Evolutionary conservation across 2,113 vertebrate genomes (phyloP).

Genomic region (Hystrix cristata): DNA sequence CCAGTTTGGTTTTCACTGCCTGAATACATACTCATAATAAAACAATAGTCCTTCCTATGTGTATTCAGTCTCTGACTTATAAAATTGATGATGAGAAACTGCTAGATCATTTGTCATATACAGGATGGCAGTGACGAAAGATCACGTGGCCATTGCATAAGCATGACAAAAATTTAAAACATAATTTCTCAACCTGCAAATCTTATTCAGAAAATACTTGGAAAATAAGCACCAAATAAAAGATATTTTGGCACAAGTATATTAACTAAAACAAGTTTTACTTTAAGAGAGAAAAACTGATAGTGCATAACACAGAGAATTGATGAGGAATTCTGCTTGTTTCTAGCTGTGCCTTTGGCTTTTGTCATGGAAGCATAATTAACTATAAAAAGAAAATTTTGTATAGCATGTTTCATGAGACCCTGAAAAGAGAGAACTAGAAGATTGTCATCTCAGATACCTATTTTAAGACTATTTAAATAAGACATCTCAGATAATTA

Average conservation of each 20-base stretch:
- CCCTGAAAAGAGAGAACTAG: constrained; percentile 60
- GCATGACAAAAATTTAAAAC: not conserved
- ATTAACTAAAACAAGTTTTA: constrained; percentile 19
- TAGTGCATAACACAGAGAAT: not conserved
- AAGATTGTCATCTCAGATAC: constrained; percentile 61
- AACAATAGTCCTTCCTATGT: fast-evolving
- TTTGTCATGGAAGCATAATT: constrained; percentile 67
- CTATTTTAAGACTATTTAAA: constrained; percentile 79
- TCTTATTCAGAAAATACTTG: not conserved
- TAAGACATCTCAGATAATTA: constrained; percentile 75
- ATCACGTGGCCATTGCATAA: not conserved
- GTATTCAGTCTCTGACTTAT: not conserved
- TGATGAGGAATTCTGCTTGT: constrained; percentile 1
- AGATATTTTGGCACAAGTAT: not conserved
- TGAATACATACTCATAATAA: not conserved
- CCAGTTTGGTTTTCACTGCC: not conserved
- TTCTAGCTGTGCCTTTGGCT: not conserved
- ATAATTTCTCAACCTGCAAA: not conserved
- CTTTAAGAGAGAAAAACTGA: constrained; percentile 15
- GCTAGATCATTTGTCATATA: not conserved
- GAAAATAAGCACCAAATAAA: constrained; percentile 6
- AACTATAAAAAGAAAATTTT: constrained; percentile 64
- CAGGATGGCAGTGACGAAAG: not conserved
- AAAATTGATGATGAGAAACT: not conserved
- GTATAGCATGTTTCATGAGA: constrained; percentile 43